These are phyloP conservation scores for Teleogryllus occipitalis DNA, from an alignment of 1,140 invertebrate species.

Conservation along the genomic window DNA sequence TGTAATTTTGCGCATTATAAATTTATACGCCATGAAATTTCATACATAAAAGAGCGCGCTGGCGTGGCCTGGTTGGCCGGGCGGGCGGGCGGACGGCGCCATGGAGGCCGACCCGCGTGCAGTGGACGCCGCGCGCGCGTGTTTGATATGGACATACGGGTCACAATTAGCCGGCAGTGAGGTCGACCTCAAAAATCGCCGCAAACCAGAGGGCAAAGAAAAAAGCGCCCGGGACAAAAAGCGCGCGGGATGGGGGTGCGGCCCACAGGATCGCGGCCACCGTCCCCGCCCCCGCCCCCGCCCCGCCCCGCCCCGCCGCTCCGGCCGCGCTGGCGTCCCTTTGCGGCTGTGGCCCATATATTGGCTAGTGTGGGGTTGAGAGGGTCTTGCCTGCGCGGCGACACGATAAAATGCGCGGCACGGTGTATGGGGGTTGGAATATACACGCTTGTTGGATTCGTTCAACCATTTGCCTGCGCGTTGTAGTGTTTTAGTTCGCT, in stretches of 20 bases:
- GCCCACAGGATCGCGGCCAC: background rate
- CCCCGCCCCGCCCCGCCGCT: too few species aligned
- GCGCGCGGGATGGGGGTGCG: background rate
- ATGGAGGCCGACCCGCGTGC: background rate
- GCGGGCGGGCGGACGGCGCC: too few species aligned
- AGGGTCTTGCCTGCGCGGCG: too few species aligned
- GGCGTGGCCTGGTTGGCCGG: background rate
- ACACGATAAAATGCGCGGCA: too few species aligned
- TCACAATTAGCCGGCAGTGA: background rate
- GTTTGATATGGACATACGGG: background rate
- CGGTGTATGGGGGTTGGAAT: too few species aligned
- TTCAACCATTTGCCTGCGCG: too few species aligned
- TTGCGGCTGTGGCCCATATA: background rate
- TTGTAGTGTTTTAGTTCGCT: too few species aligned
- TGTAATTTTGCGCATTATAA: conserved; percentile 2
- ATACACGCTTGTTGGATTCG: too few species aligned
- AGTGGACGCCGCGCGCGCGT: background rate
- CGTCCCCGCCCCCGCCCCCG: too few species aligned
- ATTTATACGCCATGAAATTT: background rate
- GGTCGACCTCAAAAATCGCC: background rate
- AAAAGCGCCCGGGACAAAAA: background rate
- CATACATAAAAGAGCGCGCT: background rate
- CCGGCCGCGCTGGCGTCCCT: background rate
- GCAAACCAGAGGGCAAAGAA: conserved; percentile 3
- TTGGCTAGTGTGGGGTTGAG: background rate